These are phyloP conservation scores for Trichomalopsis sarcophagae DNA, from an alignment of 1,140 invertebrate genomes.

Conservation along the genomic window DNA sequence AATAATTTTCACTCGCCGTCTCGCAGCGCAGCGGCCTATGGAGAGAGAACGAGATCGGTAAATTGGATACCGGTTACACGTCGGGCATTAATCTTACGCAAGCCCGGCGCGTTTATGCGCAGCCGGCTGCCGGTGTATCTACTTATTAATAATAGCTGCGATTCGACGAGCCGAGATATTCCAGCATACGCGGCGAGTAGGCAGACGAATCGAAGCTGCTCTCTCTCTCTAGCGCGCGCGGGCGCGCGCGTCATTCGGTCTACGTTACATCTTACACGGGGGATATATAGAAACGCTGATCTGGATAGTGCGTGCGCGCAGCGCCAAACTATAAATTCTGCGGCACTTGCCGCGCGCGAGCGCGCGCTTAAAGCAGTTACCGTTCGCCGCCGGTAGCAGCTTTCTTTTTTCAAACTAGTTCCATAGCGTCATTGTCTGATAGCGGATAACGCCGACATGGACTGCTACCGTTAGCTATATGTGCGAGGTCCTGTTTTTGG, in stretches of 20 bases:
- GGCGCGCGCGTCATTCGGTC: too few relatives aligned
- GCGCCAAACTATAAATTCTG: constrained; percentile 16
- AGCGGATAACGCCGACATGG: neutral
- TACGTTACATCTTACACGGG: too few relatives aligned
- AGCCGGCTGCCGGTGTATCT: constrained; percentile 56
- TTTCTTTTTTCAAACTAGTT: constrained; percentile 39
- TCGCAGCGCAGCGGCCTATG: constrained; percentile 48
- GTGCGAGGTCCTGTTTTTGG: neutral
- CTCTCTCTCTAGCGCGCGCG: too few relatives aligned
- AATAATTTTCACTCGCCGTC: constrained; percentile 47
- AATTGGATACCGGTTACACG: constrained; percentile 65
- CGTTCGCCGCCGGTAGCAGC: neutral
- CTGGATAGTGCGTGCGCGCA: neutral
- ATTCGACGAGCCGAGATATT: constrained; percentile 25
- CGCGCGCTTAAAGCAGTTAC: neutral
- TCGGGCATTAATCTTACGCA: constrained; percentile 69
- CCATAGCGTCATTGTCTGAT: constrained; percentile 20
- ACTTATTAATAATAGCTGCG: constrained; percentile 65
- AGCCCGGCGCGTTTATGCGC: constrained; percentile 51
- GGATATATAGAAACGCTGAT: neutral
- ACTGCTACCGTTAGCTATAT: neutral
- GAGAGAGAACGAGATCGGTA: constrained; percentile 63
- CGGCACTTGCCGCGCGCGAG: neutral
- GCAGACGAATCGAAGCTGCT: constrained; percentile 3
- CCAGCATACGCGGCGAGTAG: constrained; percentile 5